Base-by-base conservation (phyloP, 2,797 vertebrate genomes). In the Sphaeramia orbicularis region DNA sequence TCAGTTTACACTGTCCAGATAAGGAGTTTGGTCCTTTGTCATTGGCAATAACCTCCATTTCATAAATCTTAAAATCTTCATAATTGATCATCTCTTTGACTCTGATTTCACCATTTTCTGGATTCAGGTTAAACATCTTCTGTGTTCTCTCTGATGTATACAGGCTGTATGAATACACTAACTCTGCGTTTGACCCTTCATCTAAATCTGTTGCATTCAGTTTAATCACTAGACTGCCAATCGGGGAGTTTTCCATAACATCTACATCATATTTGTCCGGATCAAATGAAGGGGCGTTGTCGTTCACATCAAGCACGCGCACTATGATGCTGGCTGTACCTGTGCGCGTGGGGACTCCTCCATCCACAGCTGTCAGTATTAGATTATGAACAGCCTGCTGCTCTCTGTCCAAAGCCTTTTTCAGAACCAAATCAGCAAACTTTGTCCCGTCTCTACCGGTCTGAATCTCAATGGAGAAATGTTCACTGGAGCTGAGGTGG, bases 81-180 rank as follows among this genome's bases (percentile, higher is more conserved):
- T 93, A 96, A 75, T 95, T 94, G 13, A 96, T 83, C 60, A 92
- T 86, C 43, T 91, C 93, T 62, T 91, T 94, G 0, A 96, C 89
- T 56, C 81, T 89, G 12, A 96, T 80, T 81, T 96, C 95, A 2
- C 95, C 94, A 15, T 54, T 95, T 9, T 78, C 65, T n/a, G 85
- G 62, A 67, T 93, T 92, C n/a, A 94, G 38, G 2, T 69, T 61
- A 69, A 93, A 94, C 6, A 81, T 85, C 2, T 78, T 62, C 2
- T 93, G 93, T 0, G 89, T 90, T 81, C 86, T 94, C 52, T 94
- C 92, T 4, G 91, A 90, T 0, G 93, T 94, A 30, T 94, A 93
- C 3, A 92, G 57, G 74, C 89, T 92, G 24, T 76, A 93, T 16
- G 91, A 85, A 71, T 91, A 93, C 43, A 41, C 2, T 30, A 91